Evolutionary conservation across 1,140 invertebrate species (phyloP).

Genomic region (Musca vetustissima): DNA sequence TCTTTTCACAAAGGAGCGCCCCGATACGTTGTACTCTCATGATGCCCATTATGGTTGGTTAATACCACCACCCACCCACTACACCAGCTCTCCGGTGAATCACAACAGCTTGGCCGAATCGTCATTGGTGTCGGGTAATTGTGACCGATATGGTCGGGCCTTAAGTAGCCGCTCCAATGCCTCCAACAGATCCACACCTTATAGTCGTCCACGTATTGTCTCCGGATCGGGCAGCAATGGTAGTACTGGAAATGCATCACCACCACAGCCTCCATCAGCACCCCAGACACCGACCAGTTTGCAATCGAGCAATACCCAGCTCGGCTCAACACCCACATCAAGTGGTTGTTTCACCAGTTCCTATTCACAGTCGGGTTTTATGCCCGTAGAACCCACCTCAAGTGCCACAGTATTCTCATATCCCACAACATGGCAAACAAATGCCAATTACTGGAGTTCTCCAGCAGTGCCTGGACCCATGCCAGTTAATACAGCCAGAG

Average conservation of each 20-base stretch:
- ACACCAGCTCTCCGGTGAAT: conserved; percentile 33
- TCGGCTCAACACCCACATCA: conserved; percentile 21
- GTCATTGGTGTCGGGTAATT: conserved; percentile 19
- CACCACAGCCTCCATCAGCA: conserved; percentile 47
- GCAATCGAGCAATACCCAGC: conserved; percentile 34
- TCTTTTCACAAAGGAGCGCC: conserved; percentile 40
- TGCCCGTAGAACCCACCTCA: conserved; percentile 48
- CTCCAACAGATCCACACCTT: conserved; percentile 40
- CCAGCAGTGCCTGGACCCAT: conserved; percentile 39
- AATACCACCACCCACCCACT: conserved; percentile 47
- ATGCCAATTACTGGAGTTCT: conserved; percentile 49
- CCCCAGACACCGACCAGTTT: conserved; percentile 49
- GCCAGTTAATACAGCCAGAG: conserved; percentile 40
- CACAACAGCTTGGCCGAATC: conserved; percentile 34
- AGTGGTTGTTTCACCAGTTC: conserved; percentile 36
- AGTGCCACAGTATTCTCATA: conserved; percentile 50
- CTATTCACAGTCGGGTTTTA: conserved; percentile 49
- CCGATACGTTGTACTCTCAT: conserved; percentile 51
- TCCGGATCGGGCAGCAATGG: conserved; percentile 43
- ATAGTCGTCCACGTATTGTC: conserved; percentile 43
- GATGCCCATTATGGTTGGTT: conserved; percentile 53
- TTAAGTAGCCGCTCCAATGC: conserved; percentile 32
- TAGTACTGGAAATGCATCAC: conserved; percentile 43
- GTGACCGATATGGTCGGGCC: conserved; percentile 47
- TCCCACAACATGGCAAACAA: conserved; percentile 48